Evolutionary conservation across 2,797 vertebrate species (phyloP), one percentile per base, ranked within the genome.

Genomic region (Phrynocephalus vlangalii): DNA sequence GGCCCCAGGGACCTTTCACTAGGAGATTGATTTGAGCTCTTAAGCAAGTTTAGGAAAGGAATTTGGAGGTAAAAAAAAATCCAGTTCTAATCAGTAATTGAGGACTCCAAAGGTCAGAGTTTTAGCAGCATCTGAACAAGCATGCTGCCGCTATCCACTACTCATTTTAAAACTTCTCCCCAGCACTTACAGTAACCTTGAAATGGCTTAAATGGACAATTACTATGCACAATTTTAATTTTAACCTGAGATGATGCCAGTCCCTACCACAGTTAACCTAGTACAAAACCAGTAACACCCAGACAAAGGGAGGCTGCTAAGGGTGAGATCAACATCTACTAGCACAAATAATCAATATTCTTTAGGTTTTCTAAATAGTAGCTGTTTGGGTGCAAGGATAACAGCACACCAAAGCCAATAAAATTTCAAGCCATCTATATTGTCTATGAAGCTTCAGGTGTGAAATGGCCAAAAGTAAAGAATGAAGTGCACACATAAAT

Each of bases 1-100:
- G 86, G 95, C 86, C 87, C 94, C 50, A 2, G 0, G 94, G 96
- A 96, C 95, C 96, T 96, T 97, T 95, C 91, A 83, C 92, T 95
- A 83, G 91, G 88, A 92, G 90, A 95, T 85, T 94, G 94, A 91
- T 95, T 67, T 63, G 89, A 94, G 67, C 90, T 94, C 90, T 93
- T 92, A 84, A 87, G 90, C 85, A 92, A 95, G 87, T 73, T 91
- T 89, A 88, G 87, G 91, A 94, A 93, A 92, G 93, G 95, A 96
- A 95, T 91, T 89, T 5, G 20, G 91, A 92, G 90, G 89, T 89
- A 90, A 95, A 93, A 95, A 93, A 44, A 94, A 94, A 88, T 92
- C 92, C 92, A 86, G 93, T 94, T 92, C 92, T 91, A 93, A 90
- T 92, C 94, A 94, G 92, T 94, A 95, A 95, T 83, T 93, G 92